Base-by-base conservation (phyloP, 2,113 vertebrate species). In the Loxodonta africana region DNA sequence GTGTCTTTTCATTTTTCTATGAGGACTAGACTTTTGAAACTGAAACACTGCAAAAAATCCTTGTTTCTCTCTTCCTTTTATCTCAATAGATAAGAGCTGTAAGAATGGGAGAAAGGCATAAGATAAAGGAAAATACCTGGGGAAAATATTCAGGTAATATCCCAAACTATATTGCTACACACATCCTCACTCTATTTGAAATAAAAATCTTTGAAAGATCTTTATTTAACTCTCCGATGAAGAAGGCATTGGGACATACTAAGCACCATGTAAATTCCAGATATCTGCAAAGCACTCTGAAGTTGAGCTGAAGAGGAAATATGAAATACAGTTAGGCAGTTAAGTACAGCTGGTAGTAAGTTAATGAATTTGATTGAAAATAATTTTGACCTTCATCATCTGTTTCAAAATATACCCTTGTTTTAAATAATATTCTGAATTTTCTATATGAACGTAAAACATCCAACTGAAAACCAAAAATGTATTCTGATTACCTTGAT, bases 401-500 rank as follows among this genome's bases (percentile, higher is more conserved):
- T 67, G 51, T 86, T 94, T 85, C 37, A 91, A 96, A 96, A 44
- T 85, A 53, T 46, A 90, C 5, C 17, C 23, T 23, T 88, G 53
- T 81, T 83, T 92, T 63, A 80, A 95, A 80, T 78, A 77, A 89
- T 62, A 88, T 10, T 46, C 41, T 46, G 69, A 92, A 41, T 62
- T 91, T 78, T 85, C 46, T 86, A 76, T 37, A 83, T 82, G n/a
- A 96, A 86, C 65, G 21, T 44, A 78, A 83, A 95, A 95, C 37
- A 83, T 20, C 7, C 41, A 89, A 87, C 8, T 76, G 53, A 95
- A 95, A 96, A 95, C 51, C 51, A 74, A 93, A 73, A 84, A 88
- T 65, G 37, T 78, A 88, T 84, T 77, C 62, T 67, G n/a, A 82
- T 71, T 97, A 74, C 53, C 2, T 10, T 87, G 12, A 51, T 44